Conservation (phyloP, 2,888 invertebrate species). For the Cataglyphis livida region DNA sequence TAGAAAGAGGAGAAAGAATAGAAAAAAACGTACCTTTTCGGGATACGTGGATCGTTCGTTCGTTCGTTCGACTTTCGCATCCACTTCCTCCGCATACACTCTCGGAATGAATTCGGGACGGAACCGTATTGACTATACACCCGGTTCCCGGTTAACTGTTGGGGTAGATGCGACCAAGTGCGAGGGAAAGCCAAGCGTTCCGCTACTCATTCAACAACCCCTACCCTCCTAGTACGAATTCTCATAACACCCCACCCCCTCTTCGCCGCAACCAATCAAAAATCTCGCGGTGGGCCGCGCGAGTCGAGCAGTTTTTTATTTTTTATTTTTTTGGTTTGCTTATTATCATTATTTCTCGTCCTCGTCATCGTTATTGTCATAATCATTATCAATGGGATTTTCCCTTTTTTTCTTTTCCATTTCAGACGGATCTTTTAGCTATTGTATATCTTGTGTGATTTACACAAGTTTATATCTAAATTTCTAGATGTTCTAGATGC, state of each 20-base stretch:
- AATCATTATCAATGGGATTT: constrained; percentile 24
- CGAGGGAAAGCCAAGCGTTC: constrained; percentile 76
- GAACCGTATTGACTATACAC: constrained; percentile 17
- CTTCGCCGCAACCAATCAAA: constrained; percentile 72
- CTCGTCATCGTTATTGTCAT: constrained; percentile 36
- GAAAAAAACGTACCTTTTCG: constrained; percentile 57
- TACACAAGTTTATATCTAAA: not conserved
- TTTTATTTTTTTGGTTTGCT: constrained; percentile 34
- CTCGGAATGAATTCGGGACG: constrained; percentile 22
- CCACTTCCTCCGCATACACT: constrained; percentile 38
- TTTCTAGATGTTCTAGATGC: not conserved
- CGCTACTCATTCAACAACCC: constrained; percentile 83
- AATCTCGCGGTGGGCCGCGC: constrained; percentile 38
- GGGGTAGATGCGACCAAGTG: constrained; percentile 79
- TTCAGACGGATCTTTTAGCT: not conserved
- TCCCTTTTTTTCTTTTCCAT: constrained; percentile 29
- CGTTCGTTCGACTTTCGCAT: constrained; percentile 59
- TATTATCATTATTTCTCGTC: constrained; percentile 3
- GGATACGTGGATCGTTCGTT: constrained; percentile 67
- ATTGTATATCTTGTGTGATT: not conserved
- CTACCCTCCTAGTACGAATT: constrained; percentile 72
- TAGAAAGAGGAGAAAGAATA: not conserved
- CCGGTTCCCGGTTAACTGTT: constrained; percentile 65
- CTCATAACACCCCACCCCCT: constrained; percentile 71
- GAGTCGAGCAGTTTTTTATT: constrained; percentile 30